Conservation (phyloP, 2,797 vertebrate genomes). For the Myotis planiceps region DNA sequence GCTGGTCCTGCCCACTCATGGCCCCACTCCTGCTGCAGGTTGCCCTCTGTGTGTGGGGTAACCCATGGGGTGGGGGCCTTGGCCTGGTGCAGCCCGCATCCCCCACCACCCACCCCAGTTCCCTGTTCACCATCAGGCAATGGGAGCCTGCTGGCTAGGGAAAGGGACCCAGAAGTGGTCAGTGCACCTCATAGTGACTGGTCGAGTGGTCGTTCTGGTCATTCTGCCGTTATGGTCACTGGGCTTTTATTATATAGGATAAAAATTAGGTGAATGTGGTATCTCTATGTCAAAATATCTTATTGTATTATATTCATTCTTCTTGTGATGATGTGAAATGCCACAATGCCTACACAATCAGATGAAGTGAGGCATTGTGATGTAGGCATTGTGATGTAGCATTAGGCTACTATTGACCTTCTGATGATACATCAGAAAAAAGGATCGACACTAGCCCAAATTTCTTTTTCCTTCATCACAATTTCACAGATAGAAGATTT, state of each 20-base stretch:
- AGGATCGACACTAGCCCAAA: background rate
- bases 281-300: background rate
- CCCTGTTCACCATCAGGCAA: no score
- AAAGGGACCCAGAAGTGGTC: no score
- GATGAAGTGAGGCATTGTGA: background rate
- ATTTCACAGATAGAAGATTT: background rate
- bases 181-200: no score
- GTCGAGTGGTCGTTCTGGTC: no score
- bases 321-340: background rate
- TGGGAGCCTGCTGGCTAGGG: no score
- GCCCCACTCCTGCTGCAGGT: no score
- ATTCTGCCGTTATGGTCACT: no score
- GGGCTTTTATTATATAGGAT: background rate
- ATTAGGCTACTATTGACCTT: background rate
- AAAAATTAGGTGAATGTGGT: background rate
- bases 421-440: background rate
- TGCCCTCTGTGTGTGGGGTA: no score
- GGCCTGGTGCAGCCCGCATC: no score
- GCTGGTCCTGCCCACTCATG: no score
- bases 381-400: fast-evolving
- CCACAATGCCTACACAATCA: background rate
- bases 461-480: background rate
- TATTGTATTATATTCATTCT: background rate
- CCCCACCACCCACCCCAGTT: no score
- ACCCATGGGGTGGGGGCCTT: no score